Base-by-base conservation (phyloP, 2,797 vertebrate genomes). In the Amblyopsis hoosieri region DNA sequence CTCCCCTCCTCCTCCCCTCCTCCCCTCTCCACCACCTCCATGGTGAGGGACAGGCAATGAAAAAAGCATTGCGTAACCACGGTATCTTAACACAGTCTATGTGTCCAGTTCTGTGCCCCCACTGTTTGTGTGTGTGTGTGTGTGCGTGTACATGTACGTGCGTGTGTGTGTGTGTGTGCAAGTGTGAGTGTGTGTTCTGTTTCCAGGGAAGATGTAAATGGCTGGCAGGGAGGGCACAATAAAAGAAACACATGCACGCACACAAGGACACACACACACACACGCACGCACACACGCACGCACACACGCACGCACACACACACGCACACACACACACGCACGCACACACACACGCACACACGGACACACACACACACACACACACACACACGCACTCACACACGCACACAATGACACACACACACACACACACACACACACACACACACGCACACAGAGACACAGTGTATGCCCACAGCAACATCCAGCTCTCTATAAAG, bases 31-130 rank as follows among this genome's bases (percentile, higher is more conserved):
- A 84, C 84, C 74, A 85, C 76, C 67, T 71, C 80, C 79, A 82
- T 79, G 79, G 87, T 59, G 84, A 88, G 85, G 49, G 74, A 80
- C 68, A 75, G 80, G 85, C 83, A 78, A 85, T 84, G 84, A 84
- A 85, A 86, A 83, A 85, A 79, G 75, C 84, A 88, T 86, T 81
- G 71, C 54, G 83, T 85, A 77, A 74, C 83, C 83, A 79, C 5
- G 78, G 82, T 67, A 76, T 81, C 76, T 57, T 72, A 58, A 74
- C 74, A 72, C 72, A 54, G 72, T 58, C 12, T 15, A 17, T 60
- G 17, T 72, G 8, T 72, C 31, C 31, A 56, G 54, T 42, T 42
- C 33, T n/a, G 31, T 15, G 33, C 23, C 17, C 19, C 3, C 15
- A 15, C 50, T 45, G 13, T 15, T n/a, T 13, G 31, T 60, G 53